Evolutionary conservation across 2,797 vertebrate genomes (phyloP), one percentile per base, ranked within the genome.

Genomic region (Okamejei kenojei): DNA sequence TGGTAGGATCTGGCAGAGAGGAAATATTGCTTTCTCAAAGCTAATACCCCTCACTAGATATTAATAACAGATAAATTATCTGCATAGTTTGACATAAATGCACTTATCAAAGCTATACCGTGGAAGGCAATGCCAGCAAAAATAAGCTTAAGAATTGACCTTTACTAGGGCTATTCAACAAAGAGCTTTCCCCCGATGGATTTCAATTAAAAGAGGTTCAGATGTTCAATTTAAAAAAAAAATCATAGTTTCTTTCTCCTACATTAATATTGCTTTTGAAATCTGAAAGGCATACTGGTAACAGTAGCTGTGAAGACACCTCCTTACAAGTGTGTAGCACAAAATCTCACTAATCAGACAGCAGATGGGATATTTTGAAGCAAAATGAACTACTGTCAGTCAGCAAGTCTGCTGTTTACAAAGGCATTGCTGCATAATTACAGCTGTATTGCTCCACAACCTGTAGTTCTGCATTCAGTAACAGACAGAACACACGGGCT

Each of bases 371-470:
- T 93, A 93, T 74, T 93, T 95, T 93, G 94, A 77, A 94, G 93
- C 93, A 94, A 95, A 96, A 94, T 94, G 95, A 94, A 45, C 93
- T 94, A 88, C 94, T 93, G 93, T 94, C 94, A 94, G 93, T 94
- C 94, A 94, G 94, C 94, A 88, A 94, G 93, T 93, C 93, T 94
- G 93, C 32, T 95, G 93, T 96, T 96, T 96, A 95, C 94, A 95
- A 95, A 95, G 94, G 94, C 95, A 95, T 95, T 94, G 94, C 93
- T 94, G 93, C 94, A 94, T 96, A 95, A 96, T 96, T 95, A 95
- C 90, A 95, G 93, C 93, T 94, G 93, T 94, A 94, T 94, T 94
- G 93, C 94, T 96, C 94, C 94, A 95, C 93, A 95, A 96, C 93
- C 93, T 94, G 94, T 93, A 94, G 94, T 94, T 96, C 94, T 94